Base-by-base conservation (phyloP, 1,140 invertebrate genomes). In the Parapsyche elsis region DNA sequence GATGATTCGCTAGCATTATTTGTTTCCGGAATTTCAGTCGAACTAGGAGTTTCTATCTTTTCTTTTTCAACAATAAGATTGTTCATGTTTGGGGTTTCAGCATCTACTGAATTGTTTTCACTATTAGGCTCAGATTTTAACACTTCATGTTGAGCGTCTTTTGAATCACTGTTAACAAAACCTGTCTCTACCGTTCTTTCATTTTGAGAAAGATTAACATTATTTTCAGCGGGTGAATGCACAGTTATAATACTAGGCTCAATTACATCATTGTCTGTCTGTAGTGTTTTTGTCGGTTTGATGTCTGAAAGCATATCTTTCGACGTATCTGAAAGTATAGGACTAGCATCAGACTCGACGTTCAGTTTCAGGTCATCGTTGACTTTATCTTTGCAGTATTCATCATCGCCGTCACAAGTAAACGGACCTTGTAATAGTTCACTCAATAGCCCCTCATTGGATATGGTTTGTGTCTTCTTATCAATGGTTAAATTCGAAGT, bases 401-500 rank as follows among this genome's bases (percentile, higher is more conserved):
- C 71, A 9, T 73, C 59, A 57, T 83, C 76, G 16, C 64, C 77
- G 12, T 19, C 24, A 57, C 82, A 83, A 44, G 73, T 71, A 79
- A 84, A 84, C 14, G 81, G 76, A 9, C 67, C 74, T 78, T 83
- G 81, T 24, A 84, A 23, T n/a, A 84, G 30, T 30, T 81, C 80
- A 64, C 75, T 44, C 0, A 81, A 14, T 10, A 59, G 71, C 23
- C 80, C 80, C 23, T 79, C 78, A 19, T 81, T 70, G 0, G 30
- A 19, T 26, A 61, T 70, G 12, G 59, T 46, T 23, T 81, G 78
- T 57, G 79, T 71, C 76, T 81, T 84, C 77, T 84, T 84, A 79
- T 90, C 88, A 10, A 87, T 84, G 59, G 89, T 90, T 76, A 88
- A 84, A 85, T 90, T 90, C 73, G 85, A 86, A 81, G 88, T 89